phyloP scores from a whole-genome alignment of 1,140 invertebrate genomes.

The Eueides isabella region DNA sequence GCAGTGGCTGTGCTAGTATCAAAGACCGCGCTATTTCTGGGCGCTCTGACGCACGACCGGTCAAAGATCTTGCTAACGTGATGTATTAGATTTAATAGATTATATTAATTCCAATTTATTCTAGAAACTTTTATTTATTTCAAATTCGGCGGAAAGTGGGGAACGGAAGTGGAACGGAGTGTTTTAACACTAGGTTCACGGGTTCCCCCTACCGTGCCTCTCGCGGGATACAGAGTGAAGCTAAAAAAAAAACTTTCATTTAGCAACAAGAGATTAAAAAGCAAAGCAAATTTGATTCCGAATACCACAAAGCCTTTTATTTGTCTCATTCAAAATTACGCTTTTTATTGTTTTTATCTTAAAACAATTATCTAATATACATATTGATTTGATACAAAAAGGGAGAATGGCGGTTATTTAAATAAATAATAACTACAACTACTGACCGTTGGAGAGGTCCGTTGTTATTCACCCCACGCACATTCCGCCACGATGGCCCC shows the following conservation, averaged over 20 bases:
- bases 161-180: too few species aligned
- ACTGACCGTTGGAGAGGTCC: conserved; percentile 18
- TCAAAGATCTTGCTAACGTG: conserved; percentile 31
- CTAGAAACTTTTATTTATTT: conserved; percentile 1
- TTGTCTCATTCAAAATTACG: too few species aligned
- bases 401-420: conserved; percentile 13
- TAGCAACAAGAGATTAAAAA: neutral
- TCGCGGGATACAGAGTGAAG: too few species aligned
- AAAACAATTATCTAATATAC: too few species aligned
- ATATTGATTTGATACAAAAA: too few species aligned
- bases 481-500: conserved; percentile 22
- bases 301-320: too few species aligned
- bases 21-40: conserved; percentile 25
- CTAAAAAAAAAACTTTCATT: neutral
- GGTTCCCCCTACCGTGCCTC: too few species aligned
- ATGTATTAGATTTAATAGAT: conserved; percentile 16
- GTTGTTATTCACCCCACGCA: conserved; percentile 25
- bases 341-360: too few species aligned
- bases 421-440: conserved; percentile 15
- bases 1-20: conserved; percentile 14
- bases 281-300: too few species aligned
- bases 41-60: conserved; percentile 31
- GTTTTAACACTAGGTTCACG: too few species aligned
- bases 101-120: conserved; percentile 16
- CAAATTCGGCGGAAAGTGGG: too few species aligned